Evolutionary conservation across 2,888 invertebrate species (phyloP).

Genomic region (Macropis europaea): DNA sequence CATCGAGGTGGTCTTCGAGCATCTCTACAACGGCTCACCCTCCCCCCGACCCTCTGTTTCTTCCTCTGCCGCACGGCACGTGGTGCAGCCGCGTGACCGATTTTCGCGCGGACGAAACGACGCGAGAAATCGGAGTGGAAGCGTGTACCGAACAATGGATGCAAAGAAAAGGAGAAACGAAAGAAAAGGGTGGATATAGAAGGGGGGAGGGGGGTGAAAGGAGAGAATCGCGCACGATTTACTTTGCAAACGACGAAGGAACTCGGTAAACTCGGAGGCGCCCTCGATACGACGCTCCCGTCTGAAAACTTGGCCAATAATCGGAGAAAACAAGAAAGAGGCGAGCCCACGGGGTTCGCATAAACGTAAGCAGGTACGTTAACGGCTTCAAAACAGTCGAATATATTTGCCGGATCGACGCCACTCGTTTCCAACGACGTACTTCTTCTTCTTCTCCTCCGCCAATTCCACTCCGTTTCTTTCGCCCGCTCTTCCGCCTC

Average conservation of each 20-base stretch:
- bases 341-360: conserved; percentile 53
- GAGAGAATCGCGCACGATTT: conserved; percentile 59
- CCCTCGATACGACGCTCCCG: conserved; percentile 66
- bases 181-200: conserved; percentile 23
- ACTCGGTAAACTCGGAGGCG: conserved; percentile 66
- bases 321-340: conserved; percentile 72
- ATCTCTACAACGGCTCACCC: conserved; percentile 3
- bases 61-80: conserved; percentile 1
- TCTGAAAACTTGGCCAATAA: conserved; percentile 75
- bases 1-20: conserved; percentile 26
- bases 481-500: conserved; percentile 8
- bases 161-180: not conserved
- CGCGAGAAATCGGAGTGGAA: conserved; percentile 25
- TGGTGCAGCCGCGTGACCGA: conserved; percentile 33
- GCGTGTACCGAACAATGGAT: conserved; percentile 1
- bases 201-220: not conserved
- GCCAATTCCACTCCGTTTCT: no score
- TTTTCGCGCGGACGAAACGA: conserved; percentile 32
- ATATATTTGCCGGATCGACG: conserved; percentile 60
- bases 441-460: conserved; percentile 25
- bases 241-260: conserved; percentile 66
- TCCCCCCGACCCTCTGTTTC: not conserved
- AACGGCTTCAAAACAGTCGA: conserved; percentile 70
- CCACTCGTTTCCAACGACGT: conserved; percentile 6
- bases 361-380: conserved; percentile 67